Conservation (phyloP, 2,113 vertebrate genomes). For the Ibidorhyncha struthersii region DNA sequence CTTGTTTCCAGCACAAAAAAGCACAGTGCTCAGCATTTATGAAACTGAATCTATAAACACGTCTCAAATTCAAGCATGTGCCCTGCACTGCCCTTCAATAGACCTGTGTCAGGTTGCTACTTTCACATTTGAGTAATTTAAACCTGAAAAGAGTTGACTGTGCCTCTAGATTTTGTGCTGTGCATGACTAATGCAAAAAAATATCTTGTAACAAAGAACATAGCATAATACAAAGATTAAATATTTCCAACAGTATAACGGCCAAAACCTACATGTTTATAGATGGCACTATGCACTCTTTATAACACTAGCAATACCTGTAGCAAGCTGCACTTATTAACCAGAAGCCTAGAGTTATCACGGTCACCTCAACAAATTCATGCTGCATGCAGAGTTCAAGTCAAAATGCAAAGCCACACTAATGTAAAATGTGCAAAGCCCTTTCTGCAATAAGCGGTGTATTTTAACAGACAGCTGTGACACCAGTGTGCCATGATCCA, state of each 20-base stretch:
- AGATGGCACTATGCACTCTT: background rate
- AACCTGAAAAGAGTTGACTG: background rate
- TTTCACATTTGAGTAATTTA: background rate
- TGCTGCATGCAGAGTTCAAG: background rate
- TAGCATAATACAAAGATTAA: background rate
- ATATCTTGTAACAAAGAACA: background rate
- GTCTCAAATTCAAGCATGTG: background rate
- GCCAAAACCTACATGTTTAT: background rate
- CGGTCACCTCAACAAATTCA: background rate
- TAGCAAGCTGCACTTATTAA: background rate
- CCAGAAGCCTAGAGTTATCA: background rate
- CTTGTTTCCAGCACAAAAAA: background rate
- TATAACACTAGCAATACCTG: background rate
- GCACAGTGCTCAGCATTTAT: background rate
- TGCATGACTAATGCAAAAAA: background rate
- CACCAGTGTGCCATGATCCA: background rate
- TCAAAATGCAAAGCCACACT: background rate
- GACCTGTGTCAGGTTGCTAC: background rate
- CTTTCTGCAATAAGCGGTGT: background rate
- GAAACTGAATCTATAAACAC: background rate
- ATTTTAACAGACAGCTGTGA: background rate
- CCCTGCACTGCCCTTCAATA: background rate
- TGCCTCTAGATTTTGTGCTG: background rate
- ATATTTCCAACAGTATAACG: background rate
- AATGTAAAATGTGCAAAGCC: background rate